Conservation (phyloP, 2,113 vertebrate species). For the Machaerirhynchus nigripectus region DNA sequence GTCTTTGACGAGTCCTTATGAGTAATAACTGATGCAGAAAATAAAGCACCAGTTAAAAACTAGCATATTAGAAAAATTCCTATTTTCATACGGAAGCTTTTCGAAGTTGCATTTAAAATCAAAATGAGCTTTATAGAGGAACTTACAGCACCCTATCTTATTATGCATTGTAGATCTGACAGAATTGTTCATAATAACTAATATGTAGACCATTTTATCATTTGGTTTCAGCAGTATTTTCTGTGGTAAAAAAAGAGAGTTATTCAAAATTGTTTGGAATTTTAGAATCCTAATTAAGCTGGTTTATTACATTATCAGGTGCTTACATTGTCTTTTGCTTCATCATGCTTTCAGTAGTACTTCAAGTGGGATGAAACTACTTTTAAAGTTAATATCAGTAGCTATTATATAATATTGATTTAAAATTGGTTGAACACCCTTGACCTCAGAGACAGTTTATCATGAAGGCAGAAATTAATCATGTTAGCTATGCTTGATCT, state of each 20-base stretch:
- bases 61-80: neutral
- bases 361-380: neutral
- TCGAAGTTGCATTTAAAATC: neutral
- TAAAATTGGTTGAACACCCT: neutral
- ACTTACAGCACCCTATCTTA: neutral
- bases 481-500: neutral
- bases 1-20: neutral
- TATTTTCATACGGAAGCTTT: neutral
- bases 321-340: neutral
- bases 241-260: neutral
- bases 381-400: neutral
- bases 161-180: neutral
- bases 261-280: neutral
- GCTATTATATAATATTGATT: neutral
- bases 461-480: neutral
- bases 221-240: neutral
- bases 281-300: neutral
- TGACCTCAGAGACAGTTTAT: neutral
- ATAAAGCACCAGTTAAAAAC: neutral
- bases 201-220: neutral
- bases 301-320: neutral
- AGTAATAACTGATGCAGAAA: neutral
- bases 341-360: neutral
- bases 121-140: neutral
- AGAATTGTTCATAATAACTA: neutral